Percentiles rank a stretch among this genome's conserved stretches.
These are phyloP conservation scores for Ennomos quercinarius DNA, from an alignment of 2,888 invertebrate genomes.

Conservation along the genomic window DNA sequence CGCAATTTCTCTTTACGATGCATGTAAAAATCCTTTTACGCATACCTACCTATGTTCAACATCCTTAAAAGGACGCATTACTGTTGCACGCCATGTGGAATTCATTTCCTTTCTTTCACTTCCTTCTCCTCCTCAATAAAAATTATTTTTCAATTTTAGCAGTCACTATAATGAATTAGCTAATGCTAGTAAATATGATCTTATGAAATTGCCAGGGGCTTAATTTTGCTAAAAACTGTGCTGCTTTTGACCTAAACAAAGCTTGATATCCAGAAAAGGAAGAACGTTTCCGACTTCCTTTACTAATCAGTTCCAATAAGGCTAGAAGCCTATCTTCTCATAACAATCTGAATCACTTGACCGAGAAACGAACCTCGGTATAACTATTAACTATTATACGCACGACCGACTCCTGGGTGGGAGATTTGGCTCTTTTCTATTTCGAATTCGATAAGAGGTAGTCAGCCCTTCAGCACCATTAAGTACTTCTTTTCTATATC, in stretches of 20 bases:
- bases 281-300: not conserved
- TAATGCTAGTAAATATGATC: constrained; percentile 14
- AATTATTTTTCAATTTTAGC: constrained; percentile 14
- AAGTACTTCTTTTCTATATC: too few relatives aligned
- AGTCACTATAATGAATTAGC: constrained; percentile 20
- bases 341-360: constrained; percentile 36
- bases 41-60: constrained; percentile 3
- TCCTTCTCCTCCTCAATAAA: not conserved
- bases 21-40: constrained; percentile 13
- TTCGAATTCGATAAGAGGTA: constrained; percentile 15
- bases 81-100: not conserved
- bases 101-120: too few relatives aligned
- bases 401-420: constrained; percentile 21
- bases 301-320: constrained; percentile 5
- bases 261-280: not conserved
- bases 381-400: constrained; percentile 33
- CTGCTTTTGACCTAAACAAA: too few relatives aligned
- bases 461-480: not conserved
- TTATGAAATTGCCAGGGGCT: constrained; percentile 14
- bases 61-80: constrained; percentile 15
- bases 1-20: constrained; percentile 15
- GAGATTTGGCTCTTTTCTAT: constrained; percentile 31
- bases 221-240: not conserved
- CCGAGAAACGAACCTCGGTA: constrained; percentile 35
- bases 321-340: constrained; percentile 14